Evolutionary conservation across 23 tunicate species (phyloP).

Genomic region (Phallusia fumigata): DNA sequence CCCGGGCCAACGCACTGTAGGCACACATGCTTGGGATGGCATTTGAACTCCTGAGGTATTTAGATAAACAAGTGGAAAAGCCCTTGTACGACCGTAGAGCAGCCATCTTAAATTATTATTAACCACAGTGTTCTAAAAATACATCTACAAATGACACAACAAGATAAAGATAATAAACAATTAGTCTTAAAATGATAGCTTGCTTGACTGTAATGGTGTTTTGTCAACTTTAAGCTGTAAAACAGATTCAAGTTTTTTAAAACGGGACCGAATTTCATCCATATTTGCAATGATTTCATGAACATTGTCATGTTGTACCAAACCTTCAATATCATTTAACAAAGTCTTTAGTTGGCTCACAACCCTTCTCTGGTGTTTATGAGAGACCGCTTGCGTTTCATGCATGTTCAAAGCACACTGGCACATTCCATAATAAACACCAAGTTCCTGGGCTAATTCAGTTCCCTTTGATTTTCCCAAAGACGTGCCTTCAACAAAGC

Average conservation of each 20-base stretch:
- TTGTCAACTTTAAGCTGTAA: neutral
- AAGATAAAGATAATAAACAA: neutral
- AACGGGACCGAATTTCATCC: slow-evolving; percentile 23
- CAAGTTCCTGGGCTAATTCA: slow-evolving; percentile 35
- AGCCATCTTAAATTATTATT: neutral
- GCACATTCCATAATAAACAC: slow-evolving; percentile 44
- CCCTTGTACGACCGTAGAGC: neutral
- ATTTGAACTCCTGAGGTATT: neutral
- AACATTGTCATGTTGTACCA: neutral
- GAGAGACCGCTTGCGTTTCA: neutral
- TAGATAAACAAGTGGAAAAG: neutral
- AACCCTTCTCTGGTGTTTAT: slow-evolving; percentile 6
- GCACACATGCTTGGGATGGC: neutral
- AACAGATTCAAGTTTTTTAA: slow-evolving; percentile 13
- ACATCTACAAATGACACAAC: neutral
- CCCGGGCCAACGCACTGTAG: neutral
- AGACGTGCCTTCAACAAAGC: slow-evolving; percentile 33
- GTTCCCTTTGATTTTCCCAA: slow-evolving; percentile 42
- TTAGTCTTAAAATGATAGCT: neutral
- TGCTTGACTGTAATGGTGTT: neutral
- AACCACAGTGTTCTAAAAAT: neutral
- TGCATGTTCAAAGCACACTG: neutral
- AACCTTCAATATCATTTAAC: neutral
- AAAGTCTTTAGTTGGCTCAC: neutral
- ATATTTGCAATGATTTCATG: slow-evolving; percentile 4